These are phyloP conservation scores for Plebejus anna DNA, from an alignment of 2,888 invertebrate species.

Conservation along the genomic window DNA sequence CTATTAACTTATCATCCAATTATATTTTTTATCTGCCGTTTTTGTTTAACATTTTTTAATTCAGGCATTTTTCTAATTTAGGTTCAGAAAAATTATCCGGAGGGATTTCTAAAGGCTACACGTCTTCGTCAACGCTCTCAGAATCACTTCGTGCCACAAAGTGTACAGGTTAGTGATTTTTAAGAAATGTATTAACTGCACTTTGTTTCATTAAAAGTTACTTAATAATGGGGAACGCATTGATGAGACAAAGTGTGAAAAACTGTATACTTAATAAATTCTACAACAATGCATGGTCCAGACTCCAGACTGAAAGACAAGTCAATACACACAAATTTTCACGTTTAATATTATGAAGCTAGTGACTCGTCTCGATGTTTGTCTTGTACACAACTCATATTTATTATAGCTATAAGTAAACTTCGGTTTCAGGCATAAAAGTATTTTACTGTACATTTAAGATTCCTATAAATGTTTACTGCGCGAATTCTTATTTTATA, in stretches of 20 bases:
- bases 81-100: slow-evolving; percentile 68
- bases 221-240: background rate
- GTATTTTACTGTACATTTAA: background rate
- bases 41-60: too few relatives aligned
- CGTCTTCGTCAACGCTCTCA: slow-evolving; percentile 62
- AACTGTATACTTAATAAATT: too few relatives aligned
- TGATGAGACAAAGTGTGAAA: too few relatives aligned
- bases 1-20: background rate
- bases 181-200: background rate
- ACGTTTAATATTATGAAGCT: too few relatives aligned
- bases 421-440: background rate
- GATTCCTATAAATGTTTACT: slow-evolving; percentile 7
- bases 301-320: too few relatives aligned
- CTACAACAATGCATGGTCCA: too few relatives aligned
- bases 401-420: background rate
- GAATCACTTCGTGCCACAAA: slow-evolving; percentile 69
- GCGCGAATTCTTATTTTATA: slow-evolving; percentile 18
- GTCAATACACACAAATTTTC: too few relatives aligned
- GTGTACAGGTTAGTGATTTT: slow-evolving; percentile 66
- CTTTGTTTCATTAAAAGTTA: background rate
- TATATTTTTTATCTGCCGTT: slow-evolving; percentile 28
- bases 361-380: too few relatives aligned
- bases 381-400: too few relatives aligned
- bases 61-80: slow-evolving; percentile 40
- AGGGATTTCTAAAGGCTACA: slow-evolving; percentile 68